phyloP scores from a whole-genome alignment of 1,140 invertebrate species.

The Laupala kohalensis region DNA sequence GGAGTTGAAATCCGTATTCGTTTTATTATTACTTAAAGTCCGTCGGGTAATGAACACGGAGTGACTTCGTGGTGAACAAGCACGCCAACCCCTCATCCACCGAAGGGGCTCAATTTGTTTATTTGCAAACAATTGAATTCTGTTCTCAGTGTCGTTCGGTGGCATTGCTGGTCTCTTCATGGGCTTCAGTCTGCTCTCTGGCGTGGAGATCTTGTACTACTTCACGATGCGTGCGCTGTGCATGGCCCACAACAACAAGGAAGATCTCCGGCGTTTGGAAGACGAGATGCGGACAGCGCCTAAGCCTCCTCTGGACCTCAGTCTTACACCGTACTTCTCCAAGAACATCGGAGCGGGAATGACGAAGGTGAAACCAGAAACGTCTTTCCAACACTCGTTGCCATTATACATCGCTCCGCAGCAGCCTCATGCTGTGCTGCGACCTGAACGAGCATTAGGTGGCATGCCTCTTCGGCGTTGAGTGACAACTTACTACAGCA shows the following conservation, averaged over 20 bases:
- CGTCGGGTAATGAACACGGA: too few relatives aligned
- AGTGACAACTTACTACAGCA: too few relatives aligned
- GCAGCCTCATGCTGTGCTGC: background rate
- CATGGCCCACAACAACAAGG: conserved; percentile 7
- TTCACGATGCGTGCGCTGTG: conserved; percentile 54
- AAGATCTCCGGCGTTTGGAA: background rate
- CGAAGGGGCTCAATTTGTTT: too few relatives aligned
- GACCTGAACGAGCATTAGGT: background rate
- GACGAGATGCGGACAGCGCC: background rate
- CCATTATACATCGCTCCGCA: background rate
- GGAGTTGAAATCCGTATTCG: too few relatives aligned
- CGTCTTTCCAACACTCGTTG: too few relatives aligned
- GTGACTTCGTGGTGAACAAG: too few relatives aligned
- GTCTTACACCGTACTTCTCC: conserved; percentile 1
- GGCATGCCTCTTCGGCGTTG: background rate
- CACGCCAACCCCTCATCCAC: too few relatives aligned
- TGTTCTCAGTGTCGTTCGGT: conserved; percentile 45
- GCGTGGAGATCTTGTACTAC: conserved; percentile 58
- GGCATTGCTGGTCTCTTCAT: conserved; percentile 63
- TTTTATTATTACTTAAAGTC: too few relatives aligned
- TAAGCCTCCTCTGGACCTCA: conserved; percentile 6
- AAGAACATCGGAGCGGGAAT: background rate
- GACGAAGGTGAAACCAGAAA: too few relatives aligned
- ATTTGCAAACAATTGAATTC: too few relatives aligned
- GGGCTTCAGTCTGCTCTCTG: conserved; percentile 56